phyloP scores from a whole-genome alignment of 2,797 vertebrate genomes.

The Platalea minor region DNA sequence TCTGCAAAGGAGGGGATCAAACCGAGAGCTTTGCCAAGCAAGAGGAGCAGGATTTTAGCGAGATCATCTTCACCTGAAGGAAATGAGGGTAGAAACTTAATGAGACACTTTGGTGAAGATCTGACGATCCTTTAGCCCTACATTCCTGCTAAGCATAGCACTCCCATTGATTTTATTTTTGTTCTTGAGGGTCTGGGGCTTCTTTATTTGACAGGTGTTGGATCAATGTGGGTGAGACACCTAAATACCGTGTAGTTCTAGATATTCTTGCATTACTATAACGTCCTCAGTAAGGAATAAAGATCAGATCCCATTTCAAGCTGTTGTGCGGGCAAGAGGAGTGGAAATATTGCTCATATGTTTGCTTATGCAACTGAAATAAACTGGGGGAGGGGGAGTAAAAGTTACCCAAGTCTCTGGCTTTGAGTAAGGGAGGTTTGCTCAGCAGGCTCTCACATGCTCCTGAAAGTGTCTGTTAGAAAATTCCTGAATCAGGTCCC shows the following conservation, averaged over 20 bases:
- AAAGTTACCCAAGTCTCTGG: background rate
- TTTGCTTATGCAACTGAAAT: slow-evolving; percentile 16
- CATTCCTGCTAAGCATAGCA: background rate
- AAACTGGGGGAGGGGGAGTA: background rate
- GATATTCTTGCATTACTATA: background rate
- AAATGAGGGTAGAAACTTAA: background rate
- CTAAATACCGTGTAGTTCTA: background rate
- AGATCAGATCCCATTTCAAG: background rate
- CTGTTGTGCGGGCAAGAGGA: background rate
- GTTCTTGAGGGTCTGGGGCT: background rate
- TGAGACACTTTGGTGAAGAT: background rate
- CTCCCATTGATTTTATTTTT: background rate
- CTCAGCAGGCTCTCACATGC: slow-evolving; percentile 23
- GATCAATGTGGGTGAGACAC: background rate
- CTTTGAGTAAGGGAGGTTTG: background rate
- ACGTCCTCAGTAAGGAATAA: background rate
- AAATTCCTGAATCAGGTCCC: slow-evolving; percentile 57
- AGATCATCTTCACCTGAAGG: background rate
- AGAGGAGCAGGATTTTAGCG: background rate
- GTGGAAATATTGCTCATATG: background rate
- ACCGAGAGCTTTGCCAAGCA: background rate
- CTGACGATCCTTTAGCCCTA: background rate
- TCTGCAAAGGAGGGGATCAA: background rate
- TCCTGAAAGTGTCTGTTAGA: slow-evolving; percentile 28
- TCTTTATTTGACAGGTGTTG: background rate